Conservation (phyloP, 2,113 vertebrate genomes). For the Castor canadensis region DNA sequence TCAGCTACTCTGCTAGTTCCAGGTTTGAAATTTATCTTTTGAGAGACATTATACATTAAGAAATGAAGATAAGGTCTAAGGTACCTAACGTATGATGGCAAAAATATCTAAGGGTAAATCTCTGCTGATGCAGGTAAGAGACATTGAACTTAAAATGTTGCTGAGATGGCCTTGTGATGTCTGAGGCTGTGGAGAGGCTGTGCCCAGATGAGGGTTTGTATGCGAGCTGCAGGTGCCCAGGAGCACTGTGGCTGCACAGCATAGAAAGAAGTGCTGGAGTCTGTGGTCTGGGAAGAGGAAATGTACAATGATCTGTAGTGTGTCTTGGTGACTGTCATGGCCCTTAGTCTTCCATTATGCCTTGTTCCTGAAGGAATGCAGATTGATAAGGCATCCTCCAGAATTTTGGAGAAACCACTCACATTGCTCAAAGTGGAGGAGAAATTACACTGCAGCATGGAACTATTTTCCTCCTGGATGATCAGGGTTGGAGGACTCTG, state of each 20-base stretch:
- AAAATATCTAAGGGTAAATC: not conserved
- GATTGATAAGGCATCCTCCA: no score
- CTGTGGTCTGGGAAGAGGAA: constrained; percentile 18
- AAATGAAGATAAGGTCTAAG: not conserved
- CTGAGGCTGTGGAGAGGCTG: not conserved
- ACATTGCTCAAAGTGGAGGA: rapidly evolving
- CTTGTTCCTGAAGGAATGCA: no score
- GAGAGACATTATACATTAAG: no score
- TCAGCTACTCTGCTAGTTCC: not conserved
- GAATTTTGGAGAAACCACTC: constrained; percentile 53
- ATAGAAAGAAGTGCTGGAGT: constrained; percentile 53
- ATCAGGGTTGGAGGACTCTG: constrained; percentile 26
- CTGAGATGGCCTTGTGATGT: rapidly evolving
- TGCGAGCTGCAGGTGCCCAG: not conserved
- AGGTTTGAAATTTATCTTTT: no score
- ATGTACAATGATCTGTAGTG: not conserved
- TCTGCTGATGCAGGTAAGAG: not conserved
- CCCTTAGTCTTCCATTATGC: not conserved
- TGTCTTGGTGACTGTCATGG: rapidly evolving
- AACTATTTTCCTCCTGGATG: not conserved
- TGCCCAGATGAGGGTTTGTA: not conserved
- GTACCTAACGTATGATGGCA: not conserved
- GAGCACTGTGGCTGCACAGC: not conserved
- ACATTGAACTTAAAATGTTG: rapidly evolving
- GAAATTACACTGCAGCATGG: constrained; percentile 11